phyloP scores from a whole-genome alignment of 2,797 vertebrate species.

The Saxicola maurus region DNA sequence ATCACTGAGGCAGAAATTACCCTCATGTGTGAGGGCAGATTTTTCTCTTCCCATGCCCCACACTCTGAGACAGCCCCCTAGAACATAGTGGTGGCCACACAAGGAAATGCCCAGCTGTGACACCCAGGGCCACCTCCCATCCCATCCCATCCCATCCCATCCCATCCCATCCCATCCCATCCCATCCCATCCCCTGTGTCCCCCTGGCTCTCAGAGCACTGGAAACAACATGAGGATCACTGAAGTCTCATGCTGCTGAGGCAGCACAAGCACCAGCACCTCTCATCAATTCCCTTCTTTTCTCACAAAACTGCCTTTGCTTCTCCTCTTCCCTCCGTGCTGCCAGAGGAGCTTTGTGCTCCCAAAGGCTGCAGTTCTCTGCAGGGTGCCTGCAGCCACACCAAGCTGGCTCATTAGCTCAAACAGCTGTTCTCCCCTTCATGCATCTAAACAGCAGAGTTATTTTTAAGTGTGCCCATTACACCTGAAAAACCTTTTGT shows the following conservation, averaged over 20 bases:
- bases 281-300: not conserved
- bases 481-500: not conserved
- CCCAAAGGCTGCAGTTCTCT: not conserved
- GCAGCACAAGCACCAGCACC: not conserved
- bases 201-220: not conserved
- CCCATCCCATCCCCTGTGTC: fast-evolving
- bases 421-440: not conserved
- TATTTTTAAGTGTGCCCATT: not conserved
- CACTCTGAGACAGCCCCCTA: not conserved
- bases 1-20: not conserved
- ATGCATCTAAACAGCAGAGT: not conserved
- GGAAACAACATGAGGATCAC: fast-evolving
- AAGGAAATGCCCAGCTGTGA: not conserved
- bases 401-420: not conserved
- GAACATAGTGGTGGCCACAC: fast-evolving
- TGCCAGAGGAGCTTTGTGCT: not conserved
- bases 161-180: no score
- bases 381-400: not conserved
- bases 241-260: not conserved
- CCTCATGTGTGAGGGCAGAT: not conserved
- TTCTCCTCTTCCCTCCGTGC: not conserved
- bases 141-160: no score
- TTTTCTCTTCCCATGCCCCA: not conserved
- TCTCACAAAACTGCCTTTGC: not conserved
- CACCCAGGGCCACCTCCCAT: not conserved